phyloP scores from a whole-genome alignment of 2,797 vertebrate genomes.

The Poeciliopsis gracilis region DNA sequence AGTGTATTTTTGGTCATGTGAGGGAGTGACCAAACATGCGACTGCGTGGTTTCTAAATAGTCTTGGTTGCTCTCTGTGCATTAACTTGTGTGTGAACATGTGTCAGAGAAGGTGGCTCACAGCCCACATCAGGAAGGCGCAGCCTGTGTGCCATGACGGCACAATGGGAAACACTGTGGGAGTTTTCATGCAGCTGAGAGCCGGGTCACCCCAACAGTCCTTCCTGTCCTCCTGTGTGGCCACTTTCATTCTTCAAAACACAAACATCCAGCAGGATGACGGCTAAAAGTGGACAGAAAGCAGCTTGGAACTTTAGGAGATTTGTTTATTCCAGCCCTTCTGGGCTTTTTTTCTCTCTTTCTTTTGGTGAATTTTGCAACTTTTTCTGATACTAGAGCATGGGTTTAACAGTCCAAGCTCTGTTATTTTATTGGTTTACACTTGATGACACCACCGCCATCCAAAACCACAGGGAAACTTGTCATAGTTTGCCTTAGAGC shows the following conservation, averaged over 20 bases:
- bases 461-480: constrained; percentile 53
- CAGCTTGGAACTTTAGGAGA: constrained; percentile 45
- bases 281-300: constrained; percentile 68
- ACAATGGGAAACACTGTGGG: constrained; percentile 66
- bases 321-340: constrained; percentile 46
- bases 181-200: constrained; percentile 61
- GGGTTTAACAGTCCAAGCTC: constrained; percentile 43
- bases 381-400: constrained; percentile 47
- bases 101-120: constrained; percentile 63
- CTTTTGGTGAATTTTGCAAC: constrained; percentile 31
- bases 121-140: constrained; percentile 60
- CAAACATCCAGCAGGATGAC: constrained; percentile 59
- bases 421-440: constrained; percentile 62
- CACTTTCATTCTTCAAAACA: constrained; percentile 56
- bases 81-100: constrained; percentile 4
- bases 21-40: constrained; percentile 51
- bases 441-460: constrained; percentile 41
- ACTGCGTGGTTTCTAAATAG: constrained; percentile 51
- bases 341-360: constrained; percentile 12
- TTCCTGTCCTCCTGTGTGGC: constrained; percentile 67
- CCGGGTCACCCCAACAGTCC: constrained; percentile 57
- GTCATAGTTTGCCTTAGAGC: constrained; percentile 44
- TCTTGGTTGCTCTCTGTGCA: constrained; percentile 42
- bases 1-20: not conserved
- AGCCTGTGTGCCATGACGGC: constrained; percentile 57